Evolutionary conservation across 2,797 vertebrate genomes (phyloP).

Genomic region (Phoebastria nigripes): DNA sequence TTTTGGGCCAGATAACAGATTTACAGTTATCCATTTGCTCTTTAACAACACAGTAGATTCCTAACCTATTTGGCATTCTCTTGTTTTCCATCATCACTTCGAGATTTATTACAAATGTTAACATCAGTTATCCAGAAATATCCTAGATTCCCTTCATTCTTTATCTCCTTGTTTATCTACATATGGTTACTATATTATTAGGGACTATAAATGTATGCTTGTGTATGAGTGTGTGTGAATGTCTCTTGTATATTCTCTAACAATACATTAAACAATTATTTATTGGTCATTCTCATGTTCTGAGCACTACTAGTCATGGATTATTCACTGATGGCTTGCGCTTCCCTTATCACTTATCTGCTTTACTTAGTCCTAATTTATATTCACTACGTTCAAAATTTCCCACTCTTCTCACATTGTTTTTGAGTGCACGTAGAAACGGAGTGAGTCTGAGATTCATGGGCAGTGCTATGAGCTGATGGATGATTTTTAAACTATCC

Average conservation of each 20-base stretch:
- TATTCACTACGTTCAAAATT: not conserved
- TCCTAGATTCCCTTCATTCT: not conserved
- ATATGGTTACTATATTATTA: not conserved
- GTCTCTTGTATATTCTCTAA: not conserved
- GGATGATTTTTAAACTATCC: not conserved
- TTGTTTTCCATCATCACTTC: conserved; percentile 24
- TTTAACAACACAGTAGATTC: not conserved
- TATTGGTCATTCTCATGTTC: not conserved
- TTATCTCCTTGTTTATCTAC: conserved; percentile 45
- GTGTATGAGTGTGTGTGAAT: not conserved
- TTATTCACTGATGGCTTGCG: not conserved
- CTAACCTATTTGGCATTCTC: conserved; percentile 39
- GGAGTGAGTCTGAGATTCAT: not conserved
- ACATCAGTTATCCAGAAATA: conserved; percentile 25
- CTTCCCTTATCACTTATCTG: not conserved
- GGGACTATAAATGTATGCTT: not conserved
- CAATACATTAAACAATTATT: not conserved
- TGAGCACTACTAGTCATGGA: not conserved
- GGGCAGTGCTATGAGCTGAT: not conserved
- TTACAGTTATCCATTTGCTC: conserved; percentile 35
- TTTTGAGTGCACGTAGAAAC: not conserved
- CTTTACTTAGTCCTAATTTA: not conserved
- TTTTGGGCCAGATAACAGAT: conserved; percentile 48
- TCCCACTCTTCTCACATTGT: not conserved
- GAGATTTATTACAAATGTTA: conserved; percentile 41